These are phyloP conservation scores for Indri indri DNA, from an alignment of 2,113 vertebrate genomes.

Conservation along the genomic window DNA sequence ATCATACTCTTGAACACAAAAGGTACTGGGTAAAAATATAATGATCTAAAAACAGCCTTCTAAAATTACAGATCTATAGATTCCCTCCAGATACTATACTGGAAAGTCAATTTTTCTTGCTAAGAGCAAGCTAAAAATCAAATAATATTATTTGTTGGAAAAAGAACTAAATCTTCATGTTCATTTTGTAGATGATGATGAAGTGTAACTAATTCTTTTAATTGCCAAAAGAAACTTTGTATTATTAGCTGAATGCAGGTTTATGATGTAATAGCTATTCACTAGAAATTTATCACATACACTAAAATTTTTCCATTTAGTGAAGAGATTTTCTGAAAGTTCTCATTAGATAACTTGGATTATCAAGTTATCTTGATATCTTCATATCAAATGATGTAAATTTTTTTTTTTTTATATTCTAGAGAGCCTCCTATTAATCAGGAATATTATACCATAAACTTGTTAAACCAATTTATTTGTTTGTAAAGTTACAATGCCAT, in stretches of 20 bases:
- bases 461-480: conserved; percentile 46
- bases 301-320: not conserved
- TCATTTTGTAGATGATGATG: conserved; percentile 17
- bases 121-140: conserved; percentile 33
- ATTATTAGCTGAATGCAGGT: not conserved
- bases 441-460: conserved; percentile 48
- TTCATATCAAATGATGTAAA: not conserved
- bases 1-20: conserved; percentile 43
- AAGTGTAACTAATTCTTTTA: conserved; percentile 13
- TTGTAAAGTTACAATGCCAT: conserved; percentile 59
- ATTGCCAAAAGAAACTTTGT: conserved; percentile 39
- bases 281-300: not conserved
- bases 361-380: not conserved
- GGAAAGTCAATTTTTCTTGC: conserved; percentile 45
- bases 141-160: conserved; percentile 29
- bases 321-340: conserved; percentile 13
- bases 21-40: not conserved
- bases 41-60: not conserved
- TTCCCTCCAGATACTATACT: not conserved
- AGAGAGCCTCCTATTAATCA: not conserved
- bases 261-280: not conserved
- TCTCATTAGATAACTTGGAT: conserved; percentile 4
- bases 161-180: not conserved
- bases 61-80: not conserved
- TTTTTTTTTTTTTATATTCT: not conserved